Evolutionary conservation across 2,888 invertebrate genomes (phyloP), one percentile per base, ranked within the genome.

Genomic region (Agrotis exclamationis): DNA sequence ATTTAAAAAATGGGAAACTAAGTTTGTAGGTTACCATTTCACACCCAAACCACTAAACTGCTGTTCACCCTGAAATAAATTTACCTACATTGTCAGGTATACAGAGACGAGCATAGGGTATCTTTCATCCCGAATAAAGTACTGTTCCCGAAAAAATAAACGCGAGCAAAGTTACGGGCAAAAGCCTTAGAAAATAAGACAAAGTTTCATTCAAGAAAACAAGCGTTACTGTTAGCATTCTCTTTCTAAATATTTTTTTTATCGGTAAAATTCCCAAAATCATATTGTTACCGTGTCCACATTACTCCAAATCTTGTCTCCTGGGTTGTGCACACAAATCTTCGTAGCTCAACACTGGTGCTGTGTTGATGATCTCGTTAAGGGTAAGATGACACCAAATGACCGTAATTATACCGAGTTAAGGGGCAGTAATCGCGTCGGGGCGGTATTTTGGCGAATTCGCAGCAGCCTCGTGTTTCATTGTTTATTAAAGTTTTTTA

Each of bases 321-420:
- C 20, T 6, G 6, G 4, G n/a, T 56, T 53, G 85, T 67, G 84
- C 84, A 69, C 81, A 88, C 74, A 82, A 63, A 65, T 82, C 73
- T 89, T 91, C 88, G 63, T 83, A 85, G 73, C 82, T 90, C 87
- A 81, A 63, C 69, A 78, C 82, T 69, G 79, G 69, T 82, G 70
- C 86, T 83, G 87, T 89, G 90, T 90, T 92, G 92, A 93, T 90
- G 92, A 89, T 92, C 93, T 92, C 93, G 93, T 95, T 95, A 95
- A 92, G 91, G 92, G 93, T 91, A 93, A 95, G 94, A 95, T 93
- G 94, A 95, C 94, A 94, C 94, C 90, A 86, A 95, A 95, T 93
- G 93, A 92, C 94, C 91, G 93, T 94, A 94, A 95, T 95, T 95
- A 95, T 91, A 89, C 85, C 93, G 93, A 92, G 90, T 93, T 93